Percentiles rank a stretch among this genome's conserved stretches.
phyloP scores from a whole-genome alignment of 2,113 vertebrate genomes.

The Cheilinus undulatus region DNA sequence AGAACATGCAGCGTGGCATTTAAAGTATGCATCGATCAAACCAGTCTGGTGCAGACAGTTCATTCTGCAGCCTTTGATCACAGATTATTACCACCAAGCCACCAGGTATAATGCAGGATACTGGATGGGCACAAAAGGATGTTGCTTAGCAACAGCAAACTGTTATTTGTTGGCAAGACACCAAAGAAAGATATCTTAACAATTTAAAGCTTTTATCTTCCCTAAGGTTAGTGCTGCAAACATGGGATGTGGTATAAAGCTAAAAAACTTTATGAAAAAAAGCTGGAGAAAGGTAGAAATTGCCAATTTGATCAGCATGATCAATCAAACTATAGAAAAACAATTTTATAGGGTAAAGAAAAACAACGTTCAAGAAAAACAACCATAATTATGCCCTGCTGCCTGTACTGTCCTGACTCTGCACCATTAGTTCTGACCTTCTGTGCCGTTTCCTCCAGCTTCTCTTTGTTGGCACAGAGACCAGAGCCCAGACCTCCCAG shows the following conservation, averaged over 20 bases:
- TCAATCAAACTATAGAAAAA: background rate
- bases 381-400: background rate
- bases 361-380: background rate
- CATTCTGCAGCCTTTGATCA: constrained; percentile 54
- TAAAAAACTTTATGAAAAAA: background rate
- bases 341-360: background rate
- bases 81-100: constrained; percentile 48
- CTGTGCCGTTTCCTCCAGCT: constrained; percentile 86
- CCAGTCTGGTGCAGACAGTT: constrained; percentile 7
- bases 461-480: constrained; percentile 88
- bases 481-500: constrained; percentile 95
- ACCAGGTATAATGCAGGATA: constrained; percentile 33
- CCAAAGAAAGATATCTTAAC: constrained; percentile 29
- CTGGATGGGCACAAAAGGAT: constrained; percentile 36
- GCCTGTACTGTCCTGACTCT: background rate
- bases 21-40: constrained; percentile 11
- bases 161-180: constrained; percentile 24
- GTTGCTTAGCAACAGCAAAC: constrained; percentile 64
- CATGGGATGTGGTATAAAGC: background rate
- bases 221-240: constrained; percentile 14
- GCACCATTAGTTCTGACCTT: constrained; percentile 82
- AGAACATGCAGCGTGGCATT: background rate
- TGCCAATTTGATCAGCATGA: background rate
- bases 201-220: constrained; percentile 25
- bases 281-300: background rate